phyloP scores from a whole-genome alignment of 2,888 invertebrate genomes.

The Melipona beecheii region DNA sequence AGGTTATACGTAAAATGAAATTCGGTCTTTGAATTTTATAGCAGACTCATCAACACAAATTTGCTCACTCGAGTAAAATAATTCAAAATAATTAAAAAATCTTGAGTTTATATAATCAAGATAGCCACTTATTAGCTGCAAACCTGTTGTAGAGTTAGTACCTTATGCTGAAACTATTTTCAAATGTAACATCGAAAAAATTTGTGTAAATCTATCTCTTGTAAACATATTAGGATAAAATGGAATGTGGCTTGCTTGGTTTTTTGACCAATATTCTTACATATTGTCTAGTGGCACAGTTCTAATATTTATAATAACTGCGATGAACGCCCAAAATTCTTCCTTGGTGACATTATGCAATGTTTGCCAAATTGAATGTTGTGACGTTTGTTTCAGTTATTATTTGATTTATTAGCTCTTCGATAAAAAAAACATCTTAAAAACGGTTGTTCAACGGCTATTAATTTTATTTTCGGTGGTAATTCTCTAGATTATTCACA shows the following conservation, averaged over 20 bases:
- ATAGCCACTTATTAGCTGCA: background rate
- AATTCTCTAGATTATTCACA: too few species aligned
- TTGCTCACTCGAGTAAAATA: background rate
- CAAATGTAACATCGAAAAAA: conserved; percentile 15
- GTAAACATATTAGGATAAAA: background rate
- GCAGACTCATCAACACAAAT: background rate
- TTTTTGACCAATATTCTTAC: background rate
- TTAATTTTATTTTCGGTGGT: too few species aligned
- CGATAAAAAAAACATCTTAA: too few species aligned
- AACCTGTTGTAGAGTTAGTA: background rate
- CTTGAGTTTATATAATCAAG: background rate
- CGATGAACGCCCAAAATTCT: conserved; percentile 3
- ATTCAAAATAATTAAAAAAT: background rate
- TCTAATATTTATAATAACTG: conserved; percentile 10
- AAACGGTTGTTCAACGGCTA: too few species aligned
- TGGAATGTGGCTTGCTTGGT: background rate
- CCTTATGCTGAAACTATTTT: background rate
- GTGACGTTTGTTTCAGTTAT: too few species aligned
- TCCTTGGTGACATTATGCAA: background rate
- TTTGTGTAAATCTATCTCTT: background rate
- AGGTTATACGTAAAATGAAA: background rate
- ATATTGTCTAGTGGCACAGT: background rate
- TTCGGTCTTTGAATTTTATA: background rate
- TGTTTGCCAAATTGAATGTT: too few species aligned
- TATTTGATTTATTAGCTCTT: too few species aligned